Evolutionary conservation across 2,797 vertebrate genomes (phyloP).

Genomic region (Diceros bicornis): DNA sequence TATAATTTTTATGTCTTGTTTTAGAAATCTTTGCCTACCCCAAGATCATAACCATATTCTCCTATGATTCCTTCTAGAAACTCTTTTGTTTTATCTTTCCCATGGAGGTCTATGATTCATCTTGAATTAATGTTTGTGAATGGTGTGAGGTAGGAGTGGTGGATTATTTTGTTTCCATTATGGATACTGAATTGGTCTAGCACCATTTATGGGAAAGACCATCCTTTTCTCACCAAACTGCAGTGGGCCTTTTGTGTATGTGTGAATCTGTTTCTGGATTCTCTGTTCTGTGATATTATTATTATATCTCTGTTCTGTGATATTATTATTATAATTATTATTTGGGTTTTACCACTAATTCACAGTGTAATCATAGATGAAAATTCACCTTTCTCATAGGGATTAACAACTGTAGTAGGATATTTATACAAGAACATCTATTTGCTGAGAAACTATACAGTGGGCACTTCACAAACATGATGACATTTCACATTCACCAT

Average conservation of each 20-base stretch:
- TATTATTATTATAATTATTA: too few species aligned
- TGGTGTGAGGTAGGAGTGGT: neutral
- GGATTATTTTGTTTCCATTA: accelerated
- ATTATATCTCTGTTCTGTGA: neutral
- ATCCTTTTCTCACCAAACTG: neutral
- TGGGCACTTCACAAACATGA: neutral
- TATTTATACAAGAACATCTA: neutral
- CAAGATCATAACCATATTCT: neutral
- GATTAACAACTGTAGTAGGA: accelerated
- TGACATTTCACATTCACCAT: too few species aligned
- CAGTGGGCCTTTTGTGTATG: accelerated
- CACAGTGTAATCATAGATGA: too few species aligned
- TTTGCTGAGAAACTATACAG: neutral
- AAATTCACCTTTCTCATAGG: neutral
- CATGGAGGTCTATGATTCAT: neutral
- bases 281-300: neutral
- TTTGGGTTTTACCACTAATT: neutral
- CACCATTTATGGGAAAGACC: neutral
- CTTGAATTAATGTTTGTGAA: neutral
- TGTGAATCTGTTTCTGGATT: neutral
- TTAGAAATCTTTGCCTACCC: neutral
- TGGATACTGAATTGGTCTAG: neutral
- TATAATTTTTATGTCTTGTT: neutral
- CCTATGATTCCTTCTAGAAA: neutral
- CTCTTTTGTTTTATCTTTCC: neutral